These are phyloP conservation scores for Drosophila dunni DNA, from an alignment of 1,140 invertebrate genomes.

Conservation along the genomic window DNA sequence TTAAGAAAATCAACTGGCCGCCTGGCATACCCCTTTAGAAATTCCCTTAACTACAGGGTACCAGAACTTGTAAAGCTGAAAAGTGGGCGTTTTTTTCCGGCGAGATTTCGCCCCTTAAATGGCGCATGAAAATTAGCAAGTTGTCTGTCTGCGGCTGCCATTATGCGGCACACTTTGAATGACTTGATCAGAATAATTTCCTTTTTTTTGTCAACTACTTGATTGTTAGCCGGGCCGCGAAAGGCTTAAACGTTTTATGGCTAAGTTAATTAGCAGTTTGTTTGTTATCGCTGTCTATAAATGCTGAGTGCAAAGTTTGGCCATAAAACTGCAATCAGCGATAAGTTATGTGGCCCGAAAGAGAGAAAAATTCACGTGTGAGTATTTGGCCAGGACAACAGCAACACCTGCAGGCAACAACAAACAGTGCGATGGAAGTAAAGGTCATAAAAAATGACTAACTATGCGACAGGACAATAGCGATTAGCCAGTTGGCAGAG, in stretches of 20 bases:
- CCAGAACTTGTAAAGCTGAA: slow-evolving; percentile 1
- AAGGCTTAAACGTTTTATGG: slow-evolving; percentile 61
- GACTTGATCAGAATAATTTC: slow-evolving; percentile 9
- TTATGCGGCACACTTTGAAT: slow-evolving; percentile 81
- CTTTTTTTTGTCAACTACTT: slow-evolving; percentile 44
- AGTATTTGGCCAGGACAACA: slow-evolving; percentile 34
- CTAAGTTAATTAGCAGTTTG: slow-evolving; percentile 79
- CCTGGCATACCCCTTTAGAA: background rate
- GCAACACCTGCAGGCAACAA: slow-evolving; percentile 38
- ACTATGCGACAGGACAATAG: slow-evolving; percentile 43
- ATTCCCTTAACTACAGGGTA: slow-evolving; percentile 7
- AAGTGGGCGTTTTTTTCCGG: slow-evolving; percentile 25
- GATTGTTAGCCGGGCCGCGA: slow-evolving; percentile 13
- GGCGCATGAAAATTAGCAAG: slow-evolving; percentile 81
- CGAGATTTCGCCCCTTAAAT: slow-evolving; percentile 66
- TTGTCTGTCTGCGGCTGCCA: slow-evolving; percentile 76
- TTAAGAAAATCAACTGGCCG: too few species aligned
- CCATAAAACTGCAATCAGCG: slow-evolving; percentile 83
- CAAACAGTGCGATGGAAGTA: slow-evolving; percentile 19
- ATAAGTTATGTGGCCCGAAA: slow-evolving; percentile 72
- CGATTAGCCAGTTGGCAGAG: slow-evolving; percentile 29
- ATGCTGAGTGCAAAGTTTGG: slow-evolving; percentile 56
- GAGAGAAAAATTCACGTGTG: slow-evolving; percentile 49
- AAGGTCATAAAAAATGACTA: slow-evolving; percentile 69
- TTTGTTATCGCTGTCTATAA: slow-evolving; percentile 58